phyloP scores from a whole-genome alignment of 2,797 vertebrate genomes.

The Gambelia wislizenii region DNA sequence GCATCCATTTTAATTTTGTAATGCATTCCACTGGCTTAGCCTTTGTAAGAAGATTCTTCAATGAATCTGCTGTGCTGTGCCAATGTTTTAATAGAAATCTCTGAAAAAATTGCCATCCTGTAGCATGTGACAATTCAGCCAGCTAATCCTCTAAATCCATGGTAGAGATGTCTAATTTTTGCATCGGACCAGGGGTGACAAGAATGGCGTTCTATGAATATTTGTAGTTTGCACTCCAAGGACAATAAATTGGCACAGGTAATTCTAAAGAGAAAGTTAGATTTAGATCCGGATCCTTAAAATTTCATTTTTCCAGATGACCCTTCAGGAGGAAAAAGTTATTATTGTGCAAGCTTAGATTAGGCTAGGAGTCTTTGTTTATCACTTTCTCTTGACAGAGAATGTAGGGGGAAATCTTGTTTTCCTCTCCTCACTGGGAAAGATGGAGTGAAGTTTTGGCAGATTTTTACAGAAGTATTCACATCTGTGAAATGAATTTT shows the following conservation, averaged over 20 bases:
- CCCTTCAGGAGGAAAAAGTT: background rate
- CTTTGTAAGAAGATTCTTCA: constrained; percentile 14
- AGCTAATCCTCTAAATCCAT: constrained; percentile 25
- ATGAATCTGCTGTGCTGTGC: constrained; percentile 27
- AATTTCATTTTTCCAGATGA: background rate
- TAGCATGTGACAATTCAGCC: background rate
- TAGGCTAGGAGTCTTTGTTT: background rate
- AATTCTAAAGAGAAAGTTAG: background rate
- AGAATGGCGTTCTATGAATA: background rate
- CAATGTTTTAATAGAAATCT: constrained; percentile 55
- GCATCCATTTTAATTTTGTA: constrained; percentile 1
- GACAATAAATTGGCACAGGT: background rate
- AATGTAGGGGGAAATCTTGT: too few relatives aligned
- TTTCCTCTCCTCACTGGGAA: too few relatives aligned
- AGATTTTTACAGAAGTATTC: too few relatives aligned
- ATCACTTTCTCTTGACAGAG: too few relatives aligned
- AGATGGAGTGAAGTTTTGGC: too few relatives aligned
- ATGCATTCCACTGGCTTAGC: constrained; percentile 46
- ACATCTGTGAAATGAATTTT: too few relatives aligned
- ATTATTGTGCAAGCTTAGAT: background rate
- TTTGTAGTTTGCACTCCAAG: background rate
- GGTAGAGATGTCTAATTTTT: constrained; percentile 2
- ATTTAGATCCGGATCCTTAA: background rate
- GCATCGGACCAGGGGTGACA: background rate
- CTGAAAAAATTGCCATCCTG: constrained; percentile 18